A percentile compares a stretch with the other conserved stretches of the same genome.
Conservation (phyloP, 2,113 vertebrate species). For the Labeo catla region DNA sequence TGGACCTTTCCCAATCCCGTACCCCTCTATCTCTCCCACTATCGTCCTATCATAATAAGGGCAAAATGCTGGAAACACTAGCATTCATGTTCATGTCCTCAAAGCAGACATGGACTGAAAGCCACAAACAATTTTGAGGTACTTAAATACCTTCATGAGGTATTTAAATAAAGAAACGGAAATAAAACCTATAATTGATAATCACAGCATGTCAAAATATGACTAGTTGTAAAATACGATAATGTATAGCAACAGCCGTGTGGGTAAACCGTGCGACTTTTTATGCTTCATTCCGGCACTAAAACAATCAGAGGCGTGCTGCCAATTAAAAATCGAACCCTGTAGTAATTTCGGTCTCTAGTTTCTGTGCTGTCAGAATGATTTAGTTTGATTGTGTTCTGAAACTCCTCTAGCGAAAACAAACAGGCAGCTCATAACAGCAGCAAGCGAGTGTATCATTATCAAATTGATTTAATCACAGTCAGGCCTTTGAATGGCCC, state of each 20-base stretch:
- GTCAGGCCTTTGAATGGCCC: slow-evolving; percentile 49
- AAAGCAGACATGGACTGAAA: neutral
- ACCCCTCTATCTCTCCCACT: no score
- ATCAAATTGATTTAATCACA: slow-evolving; percentile 62
- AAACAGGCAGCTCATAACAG: slow-evolving; percentile 53
- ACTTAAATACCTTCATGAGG: neutral
- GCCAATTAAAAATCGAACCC: slow-evolving; percentile 41
- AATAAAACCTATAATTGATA: slow-evolving; percentile 16
- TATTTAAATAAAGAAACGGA: neutral
- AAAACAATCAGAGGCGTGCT: slow-evolving; percentile 36
- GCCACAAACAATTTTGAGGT: neutral
- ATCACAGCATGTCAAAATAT: slow-evolving; percentile 19
- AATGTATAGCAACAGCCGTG: neutral
- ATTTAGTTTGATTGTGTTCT: slow-evolving; percentile 58
- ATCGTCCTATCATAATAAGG: no score
- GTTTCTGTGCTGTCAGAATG: slow-evolving; percentile 49
- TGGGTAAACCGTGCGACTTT: neutral
- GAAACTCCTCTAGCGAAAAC: slow-evolving; percentile 54
- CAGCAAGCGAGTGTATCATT: slow-evolving; percentile 57
- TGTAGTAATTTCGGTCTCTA: slow-evolving; percentile 37
- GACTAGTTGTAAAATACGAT: neutral
- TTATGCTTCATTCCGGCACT: slow-evolving; percentile 7
- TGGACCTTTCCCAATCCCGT: no score
- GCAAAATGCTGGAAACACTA: neutral
- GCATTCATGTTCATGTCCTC: neutral